phyloP scores from a whole-genome alignment of 2,113 vertebrate genomes.

The Gallinago undulata region DNA sequence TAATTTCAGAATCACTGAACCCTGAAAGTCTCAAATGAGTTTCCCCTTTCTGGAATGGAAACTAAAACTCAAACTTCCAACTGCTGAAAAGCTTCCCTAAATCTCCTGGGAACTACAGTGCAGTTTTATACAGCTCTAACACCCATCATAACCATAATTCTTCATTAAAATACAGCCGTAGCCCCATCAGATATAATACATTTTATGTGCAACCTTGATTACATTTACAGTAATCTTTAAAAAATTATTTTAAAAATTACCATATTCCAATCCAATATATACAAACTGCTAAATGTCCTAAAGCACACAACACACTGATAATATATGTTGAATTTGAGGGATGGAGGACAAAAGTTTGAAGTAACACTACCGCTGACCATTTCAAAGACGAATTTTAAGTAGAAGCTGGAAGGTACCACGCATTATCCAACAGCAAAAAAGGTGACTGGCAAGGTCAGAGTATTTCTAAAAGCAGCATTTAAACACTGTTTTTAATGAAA shows the following conservation, averaged over 20 bases:
- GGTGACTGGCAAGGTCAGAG: conserved; percentile 54
- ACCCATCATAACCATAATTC: not conserved
- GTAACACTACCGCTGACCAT: not conserved
- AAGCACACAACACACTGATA: not conserved
- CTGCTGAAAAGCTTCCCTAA: not conserved
- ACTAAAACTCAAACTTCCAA: conserved; percentile 31
- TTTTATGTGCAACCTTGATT: not conserved
- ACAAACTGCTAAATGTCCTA: not conserved
- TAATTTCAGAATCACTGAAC: conserved; percentile 43
- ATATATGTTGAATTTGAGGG: conserved; percentile 10
- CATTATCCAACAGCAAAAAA: conserved; percentile 4
- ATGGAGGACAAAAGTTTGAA: conserved; percentile 21
- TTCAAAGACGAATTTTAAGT: conserved; percentile 18
- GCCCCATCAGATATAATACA: not conserved
- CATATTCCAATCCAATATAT: not conserved
- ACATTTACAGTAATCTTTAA: not conserved
- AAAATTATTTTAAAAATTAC: not conserved
- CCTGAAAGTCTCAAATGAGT: conserved; percentile 35
- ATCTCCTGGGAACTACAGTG: not conserved
- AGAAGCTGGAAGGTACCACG: not conserved
- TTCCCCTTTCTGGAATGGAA: conserved; percentile 27
- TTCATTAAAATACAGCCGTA: not conserved
- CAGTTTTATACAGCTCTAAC: not conserved
- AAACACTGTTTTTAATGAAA: conserved; percentile 33
- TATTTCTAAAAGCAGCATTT: conserved; percentile 53